Percentiles rank a stretch among this genome's conserved stretches.
These are phyloP conservation scores for Pleuronectes platessa DNA, from an alignment of 2,113 vertebrate species.

Conservation along the genomic window DNA sequence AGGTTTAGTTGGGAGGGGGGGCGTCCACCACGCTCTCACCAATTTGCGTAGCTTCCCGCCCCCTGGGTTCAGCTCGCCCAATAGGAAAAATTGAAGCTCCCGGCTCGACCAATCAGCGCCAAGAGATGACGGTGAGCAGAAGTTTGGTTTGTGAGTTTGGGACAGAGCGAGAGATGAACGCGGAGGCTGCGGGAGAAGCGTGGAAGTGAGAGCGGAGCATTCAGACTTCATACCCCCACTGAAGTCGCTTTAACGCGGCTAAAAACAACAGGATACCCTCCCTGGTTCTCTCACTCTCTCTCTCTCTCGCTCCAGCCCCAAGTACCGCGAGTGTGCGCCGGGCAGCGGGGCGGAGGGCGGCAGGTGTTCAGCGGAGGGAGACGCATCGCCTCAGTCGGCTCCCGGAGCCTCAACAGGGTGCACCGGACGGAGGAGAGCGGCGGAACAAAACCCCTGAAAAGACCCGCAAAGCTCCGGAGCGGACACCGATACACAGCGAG, in stretches of 20 bases:
- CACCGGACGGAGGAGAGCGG: conserved; percentile 9
- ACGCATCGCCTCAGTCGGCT: conserved; percentile 64
- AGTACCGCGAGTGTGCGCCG: conserved; percentile 7
- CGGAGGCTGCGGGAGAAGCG: not conserved
- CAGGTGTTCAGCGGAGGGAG: conserved; percentile 74
- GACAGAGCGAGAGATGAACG: not conserved
- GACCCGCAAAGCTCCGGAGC: too few relatives aligned
- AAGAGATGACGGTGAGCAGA: conserved; percentile 70
- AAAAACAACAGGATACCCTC: too few relatives aligned
- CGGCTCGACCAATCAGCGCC: conserved; percentile 58
- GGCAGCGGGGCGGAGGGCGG: conserved; percentile 47
- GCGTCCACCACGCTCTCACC: too few relatives aligned
- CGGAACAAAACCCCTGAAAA: too few relatives aligned
- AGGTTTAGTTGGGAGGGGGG: too few relatives aligned
- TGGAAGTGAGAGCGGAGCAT: not conserved
- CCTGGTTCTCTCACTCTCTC: too few relatives aligned
- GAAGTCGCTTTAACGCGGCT: not conserved
- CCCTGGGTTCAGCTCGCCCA: conserved; percentile 39
- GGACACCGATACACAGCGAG: not conserved
- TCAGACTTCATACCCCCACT: not conserved
- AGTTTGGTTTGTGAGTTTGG: conserved; percentile 69
- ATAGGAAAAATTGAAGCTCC: conserved; percentile 33
- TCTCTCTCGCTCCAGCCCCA: too few relatives aligned
- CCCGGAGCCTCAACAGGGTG: conserved; percentile 41
- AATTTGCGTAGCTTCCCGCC: conserved; percentile 10